Evolutionary conservation across 1,140 invertebrate genomes (phyloP), one percentile per base, ranked within the genome.

Genomic region (Drosophila subobscura): DNA sequence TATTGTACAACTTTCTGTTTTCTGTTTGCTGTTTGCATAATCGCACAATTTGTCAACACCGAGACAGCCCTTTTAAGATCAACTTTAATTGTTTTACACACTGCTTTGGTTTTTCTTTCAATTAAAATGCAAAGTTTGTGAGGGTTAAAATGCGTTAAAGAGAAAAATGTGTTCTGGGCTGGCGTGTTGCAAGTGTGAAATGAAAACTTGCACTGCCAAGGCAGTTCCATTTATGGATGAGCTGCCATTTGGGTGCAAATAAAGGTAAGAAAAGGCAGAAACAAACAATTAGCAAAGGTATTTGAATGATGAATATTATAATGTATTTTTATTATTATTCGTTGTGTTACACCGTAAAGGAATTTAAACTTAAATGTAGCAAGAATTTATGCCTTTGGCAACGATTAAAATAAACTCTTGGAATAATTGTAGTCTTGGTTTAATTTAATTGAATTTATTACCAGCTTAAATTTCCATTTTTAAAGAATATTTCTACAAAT

Each of bases 131-230:
- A 61, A 85, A 85, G 59, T 65, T 72, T 53, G 29, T 29, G 49
- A 8, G 27, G 56, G 40, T 61, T 78, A 74, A 80, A 81, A 84
- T 85, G 80, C 81, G 81, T 85, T 72, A 60, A 86, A 77, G 77
- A 85, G 70, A 52, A 75, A 66, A 59, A 51, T 57, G 53, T 40
- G 40, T 5, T 10, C 16, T 8, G n/a, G 45, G 57, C 72, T 79
- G 47, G 60, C 76, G 79, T 84, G 79, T 49, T 25, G 16, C 42
- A 75, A 83, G 79, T 83, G 76, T 80, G 57, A 84, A 72, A 40
- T 75, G 65, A 55, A 37, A 61, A 72, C 65, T 67, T 25, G 42
- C 14, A n/a, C 29, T 33, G 3, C 33, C 40, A 25, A 25, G 23
- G 37, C 10, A 45, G 23, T 42, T 61, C 14, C 23, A 40, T 41